phyloP scores from a whole-genome alignment of 2,888 invertebrate genomes.

The Acholoe squamosa region DNA sequence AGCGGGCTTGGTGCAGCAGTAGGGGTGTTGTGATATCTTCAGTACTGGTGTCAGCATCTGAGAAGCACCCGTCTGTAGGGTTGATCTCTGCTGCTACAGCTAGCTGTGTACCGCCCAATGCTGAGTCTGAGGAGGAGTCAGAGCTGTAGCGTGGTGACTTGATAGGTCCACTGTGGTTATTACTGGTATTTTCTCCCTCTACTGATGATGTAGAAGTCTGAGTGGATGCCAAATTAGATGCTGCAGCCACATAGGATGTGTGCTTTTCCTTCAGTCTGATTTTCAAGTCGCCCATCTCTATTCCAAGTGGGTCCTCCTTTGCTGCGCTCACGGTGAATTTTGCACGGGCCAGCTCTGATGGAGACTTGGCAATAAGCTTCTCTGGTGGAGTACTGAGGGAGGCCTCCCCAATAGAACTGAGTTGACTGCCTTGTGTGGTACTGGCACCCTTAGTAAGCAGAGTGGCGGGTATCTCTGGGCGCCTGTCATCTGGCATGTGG shows the following conservation, averaged over 20 bases:
- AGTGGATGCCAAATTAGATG: conserved; percentile 11
- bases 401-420: not conserved
- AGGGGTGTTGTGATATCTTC: conserved; percentile 9
- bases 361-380: not conserved
- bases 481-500: conserved; percentile 54
- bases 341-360: not conserved
- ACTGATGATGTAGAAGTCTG: not conserved
- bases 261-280: conserved; percentile 37
- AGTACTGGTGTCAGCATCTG: not conserved
- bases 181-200: not conserved
- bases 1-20: not conserved
- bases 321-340: conserved; percentile 52
- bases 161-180: not conserved
- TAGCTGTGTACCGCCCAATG: not conserved
- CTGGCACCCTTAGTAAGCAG: not conserved
- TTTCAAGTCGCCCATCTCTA: conserved; percentile 4
- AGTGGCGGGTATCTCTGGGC: conserved; percentile 51
- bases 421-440: not conserved
- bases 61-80: conserved; percentile 30
- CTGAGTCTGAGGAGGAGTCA: conserved; percentile 48
- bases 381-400: not conserved
- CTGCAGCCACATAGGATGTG: not conserved
- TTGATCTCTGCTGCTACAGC: conserved; percentile 28
- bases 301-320: not conserved
- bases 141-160: conserved; percentile 50